These are phyloP conservation scores for Cheilosia grossa DNA, from an alignment of 2,888 invertebrate genomes.

Conservation along the genomic window DNA sequence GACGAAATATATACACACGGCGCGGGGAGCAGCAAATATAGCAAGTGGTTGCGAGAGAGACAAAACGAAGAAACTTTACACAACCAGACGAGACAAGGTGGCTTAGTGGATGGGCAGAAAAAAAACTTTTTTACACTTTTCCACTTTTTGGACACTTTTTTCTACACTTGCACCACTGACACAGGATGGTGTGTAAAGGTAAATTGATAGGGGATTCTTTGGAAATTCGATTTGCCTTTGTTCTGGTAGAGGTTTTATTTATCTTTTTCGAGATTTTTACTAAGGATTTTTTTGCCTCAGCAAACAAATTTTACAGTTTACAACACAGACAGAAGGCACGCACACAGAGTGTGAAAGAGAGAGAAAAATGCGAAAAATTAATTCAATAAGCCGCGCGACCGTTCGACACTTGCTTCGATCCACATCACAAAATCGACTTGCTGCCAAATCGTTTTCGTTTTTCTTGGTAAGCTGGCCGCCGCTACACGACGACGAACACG, in stretches of 20 bases:
- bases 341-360: slow-evolving; percentile 17
- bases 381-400: slow-evolving; percentile 63
- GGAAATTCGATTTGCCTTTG: slow-evolving; percentile 41
- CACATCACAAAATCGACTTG: slow-evolving; percentile 72
- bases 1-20: not conserved
- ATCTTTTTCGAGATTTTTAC: not conserved
- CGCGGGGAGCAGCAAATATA: slow-evolving; percentile 23
- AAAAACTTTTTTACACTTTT: slow-evolving; percentile 52
- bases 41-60: slow-evolving; percentile 66
- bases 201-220: slow-evolving; percentile 5
- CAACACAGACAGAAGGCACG: slow-evolving; percentile 39
- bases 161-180: slow-evolving; percentile 27
- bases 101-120: slow-evolving; percentile 17
- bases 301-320: slow-evolving; percentile 8
- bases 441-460: slow-evolving; percentile 48
- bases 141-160: slow-evolving; percentile 14
- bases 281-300: slow-evolving; percentile 14
- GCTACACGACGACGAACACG: slow-evolving; percentile 37
- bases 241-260: slow-evolving; percentile 33
- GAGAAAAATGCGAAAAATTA: slow-evolving; percentile 35
- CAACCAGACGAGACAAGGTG: slow-evolving; percentile 20
- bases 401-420: slow-evolving; percentile 68
- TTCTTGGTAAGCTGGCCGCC: slow-evolving; percentile 55
- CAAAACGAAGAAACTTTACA: slow-evolving; percentile 51
- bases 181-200: slow-evolving; percentile 37